Evolutionary conservation across 2,113 vertebrate species (phyloP).

Genomic region (Ochotona princeps): DNA sequence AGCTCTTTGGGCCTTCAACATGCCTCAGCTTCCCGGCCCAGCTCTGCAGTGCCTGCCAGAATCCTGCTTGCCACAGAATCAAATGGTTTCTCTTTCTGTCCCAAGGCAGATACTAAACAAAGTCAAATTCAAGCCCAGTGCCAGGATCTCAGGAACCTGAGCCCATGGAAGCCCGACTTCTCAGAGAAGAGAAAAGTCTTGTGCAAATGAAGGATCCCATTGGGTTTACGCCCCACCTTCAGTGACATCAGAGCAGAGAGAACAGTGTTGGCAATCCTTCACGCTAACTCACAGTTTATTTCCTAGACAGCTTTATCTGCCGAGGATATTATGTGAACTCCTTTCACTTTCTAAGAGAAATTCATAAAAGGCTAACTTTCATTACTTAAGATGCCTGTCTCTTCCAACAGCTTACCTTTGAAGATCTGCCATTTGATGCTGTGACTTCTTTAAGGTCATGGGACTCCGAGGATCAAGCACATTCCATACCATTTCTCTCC

Average conservation of each 20-base stretch:
- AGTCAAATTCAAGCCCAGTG: not conserved
- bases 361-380: slow-evolving; percentile 16
- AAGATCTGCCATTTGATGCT: slow-evolving; percentile 51
- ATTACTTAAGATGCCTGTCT: slow-evolving; percentile 58
- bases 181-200: not conserved
- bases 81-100: not conserved
- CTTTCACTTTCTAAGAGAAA: slow-evolving; percentile 55
- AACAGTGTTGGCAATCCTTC: not conserved
- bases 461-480: not conserved
- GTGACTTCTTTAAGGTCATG: not conserved
- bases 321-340: not conserved
- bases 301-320: slow-evolving; percentile 34
- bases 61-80: not conserved
- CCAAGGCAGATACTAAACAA: not conserved
- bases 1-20: not conserved
- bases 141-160: not conserved
- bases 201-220: not conserved
- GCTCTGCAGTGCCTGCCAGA: not conserved
- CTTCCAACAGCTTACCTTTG: slow-evolving; percentile 51
- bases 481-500: not conserved
- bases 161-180: not conserved
- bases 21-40: not conserved
- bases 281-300: slow-evolving; percentile 25
- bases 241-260: not conserved
- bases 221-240: rapidly evolving